Base-by-base conservation (phyloP, 2,113 vertebrate species). In the Ciconia boyciana region DNA sequence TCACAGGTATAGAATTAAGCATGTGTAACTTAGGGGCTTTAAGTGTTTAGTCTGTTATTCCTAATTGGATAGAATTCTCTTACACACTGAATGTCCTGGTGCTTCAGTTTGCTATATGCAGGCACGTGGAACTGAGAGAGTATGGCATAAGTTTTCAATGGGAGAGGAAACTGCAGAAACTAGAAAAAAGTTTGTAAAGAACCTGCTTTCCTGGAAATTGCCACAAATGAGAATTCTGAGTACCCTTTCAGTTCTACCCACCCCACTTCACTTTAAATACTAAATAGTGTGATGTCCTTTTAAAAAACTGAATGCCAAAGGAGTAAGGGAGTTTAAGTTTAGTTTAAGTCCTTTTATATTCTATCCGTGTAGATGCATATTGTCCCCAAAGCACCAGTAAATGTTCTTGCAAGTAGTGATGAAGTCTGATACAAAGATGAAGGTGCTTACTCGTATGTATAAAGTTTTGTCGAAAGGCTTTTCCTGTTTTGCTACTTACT, bases 11-110 rank as follows among this genome's bases (percentile, higher is more conserved):
- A 44, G 61, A 57, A 61, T 49, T 2, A 70, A 51, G 52, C 25
- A 4, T 16, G 0, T 36, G 6, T 41, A 32, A 24, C 8, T 69
- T 49, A 2, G 15, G 46, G 31, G 25, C 18, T 64, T 58, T 41
- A 31, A 31, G 22, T 79, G 32, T 79, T 96, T 10, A 48, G 36
- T 51, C 7, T 83, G 22, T 29, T 57, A 0, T 70, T 91, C 32
- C 46, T 12, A 16, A 0, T 3, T 54, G 17, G 21, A 20, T 11
- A 22, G 62, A 52, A 34, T 10, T 69, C 24, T 68, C 1, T 21
- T 65, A 34, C 0, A 1, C 29, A 3, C 61, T 13, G 17, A 10
- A 10, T 62, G 13, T 75, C 39, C 17, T 17, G 3, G 10, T 81
- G 36, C 49, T 86, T 79, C 21, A 19, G 36, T 74, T 89, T 76